phyloP scores from a whole-genome alignment of 2,888 invertebrate genomes.

The Idaea dimidiata region DNA sequence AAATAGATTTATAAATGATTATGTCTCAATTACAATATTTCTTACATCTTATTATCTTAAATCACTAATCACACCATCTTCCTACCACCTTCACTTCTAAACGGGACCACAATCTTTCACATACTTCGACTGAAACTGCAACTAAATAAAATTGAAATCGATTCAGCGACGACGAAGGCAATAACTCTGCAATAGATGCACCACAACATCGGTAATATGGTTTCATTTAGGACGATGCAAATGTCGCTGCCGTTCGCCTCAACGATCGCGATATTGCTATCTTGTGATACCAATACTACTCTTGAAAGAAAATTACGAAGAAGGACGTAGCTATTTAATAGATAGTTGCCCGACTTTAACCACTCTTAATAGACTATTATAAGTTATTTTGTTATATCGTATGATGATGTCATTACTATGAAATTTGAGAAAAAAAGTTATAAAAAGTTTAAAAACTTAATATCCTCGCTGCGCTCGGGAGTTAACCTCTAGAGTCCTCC shows the following conservation, averaged over 20 bases:
- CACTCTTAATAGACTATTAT: no score
- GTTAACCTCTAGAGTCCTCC: no score
- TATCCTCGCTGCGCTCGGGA: no score
- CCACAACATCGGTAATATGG: constrained; percentile 55
- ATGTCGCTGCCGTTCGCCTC: constrained; percentile 59
- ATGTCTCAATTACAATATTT: background rate
- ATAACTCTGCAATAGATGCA: constrained; percentile 53
- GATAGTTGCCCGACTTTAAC: background rate
- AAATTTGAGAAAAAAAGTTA: no score
- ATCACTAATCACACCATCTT: background rate
- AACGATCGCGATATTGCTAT: constrained; percentile 63
- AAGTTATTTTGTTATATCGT: no score
- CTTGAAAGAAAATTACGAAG: constrained; percentile 7
- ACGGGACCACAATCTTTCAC: constrained; percentile 13
- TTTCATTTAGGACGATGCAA: constrained; percentile 58
- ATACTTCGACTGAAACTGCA: background rate
- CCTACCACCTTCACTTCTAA: background rate
- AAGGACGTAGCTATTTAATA: background rate
- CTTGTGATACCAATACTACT: constrained; percentile 36
- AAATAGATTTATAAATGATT: no score
- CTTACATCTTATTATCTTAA: background rate
- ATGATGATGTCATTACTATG: no score
- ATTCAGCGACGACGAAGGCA: background rate
- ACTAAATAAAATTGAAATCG: background rate
- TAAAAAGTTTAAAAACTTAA: no score